A percentile compares a stretch with the other conserved stretches of the same genome.
These are phyloP conservation scores for Microcebus tavaratra DNA, from an alignment of 2,113 vertebrate species.

Conservation along the genomic window DNA sequence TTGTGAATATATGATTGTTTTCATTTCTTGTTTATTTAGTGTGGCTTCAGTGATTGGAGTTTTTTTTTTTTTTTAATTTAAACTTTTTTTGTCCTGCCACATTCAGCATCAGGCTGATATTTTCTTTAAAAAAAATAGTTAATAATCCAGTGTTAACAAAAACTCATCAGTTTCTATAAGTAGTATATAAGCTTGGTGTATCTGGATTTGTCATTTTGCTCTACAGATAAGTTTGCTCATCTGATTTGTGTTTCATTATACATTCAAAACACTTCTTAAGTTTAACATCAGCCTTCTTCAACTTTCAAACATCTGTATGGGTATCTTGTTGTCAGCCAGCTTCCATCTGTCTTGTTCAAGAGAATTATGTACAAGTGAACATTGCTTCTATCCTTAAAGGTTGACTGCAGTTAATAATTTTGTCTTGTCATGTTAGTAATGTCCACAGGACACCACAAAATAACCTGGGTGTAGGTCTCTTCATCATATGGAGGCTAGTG, in stretches of 20 bases:
- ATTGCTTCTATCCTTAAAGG: neutral
- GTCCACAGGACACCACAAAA: neutral
- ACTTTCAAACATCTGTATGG: neutral
- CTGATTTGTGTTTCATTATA: constrained; percentile 13
- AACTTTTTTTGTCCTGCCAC: neutral
- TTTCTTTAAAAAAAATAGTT: neutral
- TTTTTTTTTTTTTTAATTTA: neutral
- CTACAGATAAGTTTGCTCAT: neutral
- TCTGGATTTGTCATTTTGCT: neutral
- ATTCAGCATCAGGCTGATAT: neutral
- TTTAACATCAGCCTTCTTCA: neutral
- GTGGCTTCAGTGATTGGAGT: neutral
- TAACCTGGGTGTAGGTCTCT: neutral
- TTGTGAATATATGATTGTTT: neutral
- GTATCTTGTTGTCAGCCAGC: neutral
- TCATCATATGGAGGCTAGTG: neutral
- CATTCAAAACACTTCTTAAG: neutral
- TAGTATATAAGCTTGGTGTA: neutral
- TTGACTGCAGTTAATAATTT: neutral
- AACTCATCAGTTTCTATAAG: neutral
- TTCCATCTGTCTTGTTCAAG: constrained; percentile 10
- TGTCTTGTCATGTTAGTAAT: neutral
- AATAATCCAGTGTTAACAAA: neutral
- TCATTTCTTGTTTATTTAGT: neutral
- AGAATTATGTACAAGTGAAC: neutral